Evolutionary conservation across 1,140 invertebrate species (phyloP), one percentile per base, ranked within the genome.

Genomic region (Ridgeia piscesae): DNA sequence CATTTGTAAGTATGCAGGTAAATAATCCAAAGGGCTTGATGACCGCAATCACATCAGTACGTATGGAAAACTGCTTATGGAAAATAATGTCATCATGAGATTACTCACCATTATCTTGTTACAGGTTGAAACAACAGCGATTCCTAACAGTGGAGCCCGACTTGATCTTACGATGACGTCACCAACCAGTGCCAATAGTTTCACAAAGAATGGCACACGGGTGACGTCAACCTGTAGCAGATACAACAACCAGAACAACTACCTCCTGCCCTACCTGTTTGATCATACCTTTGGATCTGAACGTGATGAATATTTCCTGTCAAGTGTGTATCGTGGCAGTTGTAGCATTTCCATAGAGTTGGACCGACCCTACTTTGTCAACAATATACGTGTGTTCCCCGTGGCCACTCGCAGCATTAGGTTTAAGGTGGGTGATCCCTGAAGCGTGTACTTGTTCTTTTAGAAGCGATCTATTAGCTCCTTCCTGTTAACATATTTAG

Each of bases 351-450:
- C 94, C 88, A 77, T 77, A 77, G 92, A 92, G 4, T 92, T 94
- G 42, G 93, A 92, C 92, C 92, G 90, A 35, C 92, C 91, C n/a
- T 91, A 92, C n/a, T 94, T 93, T 77, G 93, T 95, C 35, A 94
- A 94, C 92, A 93, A 93, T 77, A 88, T 95, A 17, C 94, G 94
- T 91, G 92, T 95, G 6, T 95, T 92, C 77, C 94, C 94, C 21
- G 92, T 89, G 6, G 34, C 35, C 4, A 34, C 6, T n/a, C 93
- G 92, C 77, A 93, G 34, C 34, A 6, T 33, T 21, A 90, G 17
- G n/a, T 90, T 90, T 33, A 90, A 90, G 35, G 89, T 90, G n/a
- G 34, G 89, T 90, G 21, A 4, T 77, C 58, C 58, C 58, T 77
- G 58, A 77, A 77, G 27, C 27, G 4, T 21, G 58, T 77, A 21